Percentiles rank a stretch among this genome's conserved stretches.
These are phyloP conservation scores for Portevinia maculata DNA, from an alignment of 2,888 invertebrate genomes.

Conservation along the genomic window DNA sequence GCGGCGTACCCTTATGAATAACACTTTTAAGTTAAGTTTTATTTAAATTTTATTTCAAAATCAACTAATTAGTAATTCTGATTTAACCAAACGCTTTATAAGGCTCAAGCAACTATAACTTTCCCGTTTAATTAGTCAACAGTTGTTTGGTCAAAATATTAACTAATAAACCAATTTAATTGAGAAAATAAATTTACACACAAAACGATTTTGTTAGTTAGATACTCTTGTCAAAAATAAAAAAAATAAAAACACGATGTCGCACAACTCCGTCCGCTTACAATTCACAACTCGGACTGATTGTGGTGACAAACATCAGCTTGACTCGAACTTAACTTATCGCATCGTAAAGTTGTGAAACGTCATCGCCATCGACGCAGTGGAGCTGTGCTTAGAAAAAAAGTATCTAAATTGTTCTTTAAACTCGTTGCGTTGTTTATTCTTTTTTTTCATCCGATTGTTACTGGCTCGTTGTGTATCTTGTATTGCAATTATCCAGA, in stretches of 20 bases:
- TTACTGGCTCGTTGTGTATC: background rate
- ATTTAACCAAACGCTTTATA: conserved; percentile 9
- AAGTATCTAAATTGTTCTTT: background rate
- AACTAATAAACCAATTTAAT: conserved; percentile 13
- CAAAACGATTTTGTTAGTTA: conserved; percentile 17
- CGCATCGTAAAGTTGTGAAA: conserved; percentile 49
- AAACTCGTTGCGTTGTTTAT: background rate
- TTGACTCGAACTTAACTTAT: conserved; percentile 59
- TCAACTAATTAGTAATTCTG: background rate
- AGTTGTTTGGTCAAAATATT: conserved; percentile 4
- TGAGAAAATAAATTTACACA: background rate
- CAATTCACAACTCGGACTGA: conserved; percentile 63
- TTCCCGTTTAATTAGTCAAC: conserved; percentile 6
- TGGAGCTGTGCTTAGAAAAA: conserved; percentile 21
- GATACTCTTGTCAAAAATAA: conserved; percentile 3
- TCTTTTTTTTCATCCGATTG: background rate
- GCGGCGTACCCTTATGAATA: background rate
- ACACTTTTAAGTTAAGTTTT: background rate
- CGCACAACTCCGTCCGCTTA: conserved; percentile 44
- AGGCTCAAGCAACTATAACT: conserved; percentile 1
- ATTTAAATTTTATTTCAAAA: conserved; percentile 18
- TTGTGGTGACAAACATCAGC: conserved; percentile 50
- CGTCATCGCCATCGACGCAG: conserved; percentile 41
- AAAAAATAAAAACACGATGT: conserved; percentile 7
- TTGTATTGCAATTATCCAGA: too few relatives aligned